Percentiles rank a stretch among this genome's conserved stretches.
Conservation (phyloP, 2,888 invertebrate species). For the Parnassius apollo region DNA sequence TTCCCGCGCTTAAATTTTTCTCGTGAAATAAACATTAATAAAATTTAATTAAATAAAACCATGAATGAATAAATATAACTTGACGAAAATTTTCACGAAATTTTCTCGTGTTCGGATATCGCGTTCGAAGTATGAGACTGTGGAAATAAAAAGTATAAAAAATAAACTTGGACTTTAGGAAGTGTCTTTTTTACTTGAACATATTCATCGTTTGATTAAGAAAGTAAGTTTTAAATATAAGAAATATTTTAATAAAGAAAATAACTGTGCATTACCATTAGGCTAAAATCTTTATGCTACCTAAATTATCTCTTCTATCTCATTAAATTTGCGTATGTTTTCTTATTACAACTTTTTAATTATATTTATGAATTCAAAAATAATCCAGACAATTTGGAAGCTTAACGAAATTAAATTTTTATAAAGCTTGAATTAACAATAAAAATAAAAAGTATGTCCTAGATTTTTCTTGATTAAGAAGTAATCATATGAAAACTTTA, state of each 20-base stretch:
- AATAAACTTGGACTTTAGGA: constrained; percentile 54
- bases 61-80: not conserved
- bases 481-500: no score
- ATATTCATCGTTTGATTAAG: constrained; percentile 54
- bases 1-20: constrained; percentile 55
- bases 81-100: not conserved
- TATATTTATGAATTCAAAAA: no score
- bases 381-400: no score
- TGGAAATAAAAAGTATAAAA: constrained; percentile 28
- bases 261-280: no score
- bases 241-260: constrained; percentile 26
- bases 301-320: no score
- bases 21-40: not conserved
- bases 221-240: constrained; percentile 55
- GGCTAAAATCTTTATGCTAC: no score
- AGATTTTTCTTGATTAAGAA: no score
- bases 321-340: no score
- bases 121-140: constrained; percentile 21
- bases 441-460: no score
- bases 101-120: not conserved
- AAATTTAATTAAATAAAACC: not conserved
- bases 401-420: no score
- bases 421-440: no score
- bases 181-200: constrained; percentile 56
- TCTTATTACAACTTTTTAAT: no score